Evolutionary conservation across 1,140 invertebrate species (phyloP).

Genomic region (Pachyrhynchus sulphureomaculatus): DNA sequence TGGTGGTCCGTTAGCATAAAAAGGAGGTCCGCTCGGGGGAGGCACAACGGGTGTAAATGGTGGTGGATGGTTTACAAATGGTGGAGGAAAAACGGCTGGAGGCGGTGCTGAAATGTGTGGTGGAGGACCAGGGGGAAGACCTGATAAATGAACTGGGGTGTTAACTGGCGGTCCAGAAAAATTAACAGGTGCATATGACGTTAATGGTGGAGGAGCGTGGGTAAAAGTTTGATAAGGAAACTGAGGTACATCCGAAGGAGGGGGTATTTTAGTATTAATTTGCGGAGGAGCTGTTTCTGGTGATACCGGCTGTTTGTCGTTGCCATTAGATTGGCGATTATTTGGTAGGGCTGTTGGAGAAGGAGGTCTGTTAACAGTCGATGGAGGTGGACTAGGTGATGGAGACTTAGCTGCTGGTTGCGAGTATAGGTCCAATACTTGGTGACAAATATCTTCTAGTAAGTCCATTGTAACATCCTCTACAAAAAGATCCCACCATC

Average conservation of each 20-base stretch:
- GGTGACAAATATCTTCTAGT: slow-evolving; percentile 96
- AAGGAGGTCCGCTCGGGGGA: slow-evolving; percentile 20
- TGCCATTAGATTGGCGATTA: slow-evolving; percentile 30
- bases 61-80: slow-evolving; percentile 40
- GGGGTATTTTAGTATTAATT: slow-evolving; percentile 53
- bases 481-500: slow-evolving; percentile 99
- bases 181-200: slow-evolving; percentile 18
- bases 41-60: slow-evolving; percentile 45
- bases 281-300: slow-evolving; percentile 27
- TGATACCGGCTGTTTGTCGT: slow-evolving; percentile 27
- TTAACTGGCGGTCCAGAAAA: slow-evolving; percentile 32
- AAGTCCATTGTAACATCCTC: slow-evolving; percentile 94
- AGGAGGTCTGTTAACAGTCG: background rate
- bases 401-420: slow-evolving; percentile 53
- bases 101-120: slow-evolving; percentile 49
- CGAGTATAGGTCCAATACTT: slow-evolving; percentile 84
- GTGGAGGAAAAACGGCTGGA: slow-evolving; percentile 47
- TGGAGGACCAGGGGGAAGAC: slow-evolving; percentile 45
- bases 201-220: slow-evolving; percentile 45
- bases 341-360: background rate
- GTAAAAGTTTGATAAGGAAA: slow-evolving; percentile 53
- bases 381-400: slow-evolving; percentile 52
- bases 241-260: slow-evolving; percentile 44
- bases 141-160: slow-evolving; percentile 34
- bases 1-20: slow-evolving; percentile 16